Base-by-base conservation (phyloP, 2,113 vertebrate genomes). In the Ondatra zibethicus region DNA sequence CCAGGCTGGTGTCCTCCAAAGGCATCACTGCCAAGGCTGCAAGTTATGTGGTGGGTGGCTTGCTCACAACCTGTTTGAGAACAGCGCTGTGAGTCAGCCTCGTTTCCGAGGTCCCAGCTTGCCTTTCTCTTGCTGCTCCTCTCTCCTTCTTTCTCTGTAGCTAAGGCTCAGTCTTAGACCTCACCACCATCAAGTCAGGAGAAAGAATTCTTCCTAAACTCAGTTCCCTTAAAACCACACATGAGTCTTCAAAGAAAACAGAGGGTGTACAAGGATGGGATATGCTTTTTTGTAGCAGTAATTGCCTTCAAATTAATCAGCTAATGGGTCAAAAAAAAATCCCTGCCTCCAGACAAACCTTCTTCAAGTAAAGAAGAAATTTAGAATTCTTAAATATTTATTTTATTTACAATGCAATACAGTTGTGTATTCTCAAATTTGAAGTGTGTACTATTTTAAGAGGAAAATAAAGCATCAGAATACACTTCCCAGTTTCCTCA, bases 11-110 rank as follows among this genome's bases (percentile, higher is more conserved):
- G 88, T 92, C 85, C 81, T 94, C 78, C 80, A 55, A 80, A 96
- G 88, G 90, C 52, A 36, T 86, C 23, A 0, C 75, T n/a, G 3
- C 31, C 7, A 6, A 47, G 47, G 47, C 45, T 14, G 81, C 76
- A n/a, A 3, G 31, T 50, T 29, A 14, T 92, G 68, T 84, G 85
- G 81, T 75, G 52, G 96, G 88, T 66, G 88, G 91, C 65, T 96
- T 80, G 95, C 85, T 90, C 92, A 65, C 94, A 91, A 94, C 89
- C 89, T 96, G 93, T 75, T 88, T 77, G 61, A 88, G 61, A 85
- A 94, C 70, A 96, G 94, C 61, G 82, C 97, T 96, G 97, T 31
- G 97, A 97, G 78, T 97, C 95, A 88, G 88, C 96, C 97, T 96
- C 90, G 45, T 95, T 97, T 92, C 58, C 39, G 17, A 61, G 68